A percentile compares a stretch with the other conserved stretches of the same genome.
Conservation (phyloP, 2,113 vertebrate genomes). For the Gopherus flavomarginatus region DNA sequence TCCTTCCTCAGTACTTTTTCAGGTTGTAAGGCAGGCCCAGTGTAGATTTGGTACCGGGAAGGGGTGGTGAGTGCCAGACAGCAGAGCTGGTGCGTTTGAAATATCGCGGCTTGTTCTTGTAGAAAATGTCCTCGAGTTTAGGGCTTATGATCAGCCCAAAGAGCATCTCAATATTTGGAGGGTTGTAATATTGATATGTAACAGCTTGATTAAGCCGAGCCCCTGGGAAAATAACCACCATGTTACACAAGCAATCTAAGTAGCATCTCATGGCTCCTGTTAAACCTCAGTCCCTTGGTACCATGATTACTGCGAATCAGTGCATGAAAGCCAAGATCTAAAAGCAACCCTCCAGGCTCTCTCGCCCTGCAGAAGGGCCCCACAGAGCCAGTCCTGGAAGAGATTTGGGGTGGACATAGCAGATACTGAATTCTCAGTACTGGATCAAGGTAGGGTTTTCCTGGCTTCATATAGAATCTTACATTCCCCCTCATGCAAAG, state of each 20-base stretch:
- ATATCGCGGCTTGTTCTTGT: constrained; percentile 93
- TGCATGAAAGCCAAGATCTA: neutral
- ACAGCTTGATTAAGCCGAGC: constrained; percentile 84
- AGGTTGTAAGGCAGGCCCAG: constrained; percentile 49
- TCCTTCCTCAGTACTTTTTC: constrained; percentile 54
- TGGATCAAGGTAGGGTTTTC: neutral
- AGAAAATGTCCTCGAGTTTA: constrained; percentile 90
- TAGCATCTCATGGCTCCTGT: too few species aligned
- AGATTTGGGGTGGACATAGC: rapidly evolving
- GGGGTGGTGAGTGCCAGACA: constrained; percentile 90
- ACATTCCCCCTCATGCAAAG: neutral
- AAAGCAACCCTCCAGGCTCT: rapidly evolving
- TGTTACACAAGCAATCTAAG: rapidly evolving
- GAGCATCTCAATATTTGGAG: constrained; percentile 77
- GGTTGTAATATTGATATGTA: constrained; percentile 89
- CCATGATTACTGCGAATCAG: neutral
- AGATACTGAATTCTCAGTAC: too few species aligned
- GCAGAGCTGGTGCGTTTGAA: constrained; percentile 97
- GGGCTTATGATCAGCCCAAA: constrained; percentile 86
- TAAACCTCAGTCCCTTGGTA: neutral
- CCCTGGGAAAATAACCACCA: constrained; percentile 68
- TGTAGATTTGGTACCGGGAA: constrained; percentile 25
- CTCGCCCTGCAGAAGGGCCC: rapidly evolving
- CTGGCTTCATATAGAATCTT: neutral
- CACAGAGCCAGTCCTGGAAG: rapidly evolving